Percentiles rank a stretch among this genome's conserved stretches.
phyloP scores from a whole-genome alignment of 2,113 vertebrate genomes.

The Tylochromis polylepis region DNA sequence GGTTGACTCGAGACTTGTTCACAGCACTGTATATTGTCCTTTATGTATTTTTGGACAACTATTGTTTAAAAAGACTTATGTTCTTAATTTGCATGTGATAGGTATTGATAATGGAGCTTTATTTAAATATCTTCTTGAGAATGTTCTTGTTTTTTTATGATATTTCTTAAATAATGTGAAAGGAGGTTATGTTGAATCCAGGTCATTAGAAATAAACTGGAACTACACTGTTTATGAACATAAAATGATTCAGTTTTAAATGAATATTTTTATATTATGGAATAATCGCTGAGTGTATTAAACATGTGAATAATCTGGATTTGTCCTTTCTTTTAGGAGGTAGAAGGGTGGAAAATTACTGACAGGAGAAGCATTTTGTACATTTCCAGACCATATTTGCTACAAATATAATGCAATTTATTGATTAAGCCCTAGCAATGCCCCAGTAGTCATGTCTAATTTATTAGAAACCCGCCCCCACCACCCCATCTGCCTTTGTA shows the following conservation, averaged over 20 bases:
- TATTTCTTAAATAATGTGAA: background rate
- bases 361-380: background rate
- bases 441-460: background rate
- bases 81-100: no score
- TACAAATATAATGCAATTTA: background rate
- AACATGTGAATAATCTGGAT: background rate
- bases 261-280: background rate
- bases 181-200: background rate
- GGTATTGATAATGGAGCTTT: background rate
- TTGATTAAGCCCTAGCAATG: background rate
- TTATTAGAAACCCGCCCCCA: background rate
- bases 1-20: background rate
- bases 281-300: background rate
- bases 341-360: background rate
- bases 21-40: background rate
- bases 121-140: background rate
- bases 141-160: background rate
- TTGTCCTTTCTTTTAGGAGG: background rate
- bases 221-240: background rate
- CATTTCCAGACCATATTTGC: background rate
- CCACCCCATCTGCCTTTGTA: background rate
- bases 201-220: background rate
- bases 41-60: background rate
- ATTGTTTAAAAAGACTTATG: background rate
- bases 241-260: background rate